phyloP scores from a whole-genome alignment of 2,113 vertebrate species.

The Edolisoma coerulescens region DNA sequence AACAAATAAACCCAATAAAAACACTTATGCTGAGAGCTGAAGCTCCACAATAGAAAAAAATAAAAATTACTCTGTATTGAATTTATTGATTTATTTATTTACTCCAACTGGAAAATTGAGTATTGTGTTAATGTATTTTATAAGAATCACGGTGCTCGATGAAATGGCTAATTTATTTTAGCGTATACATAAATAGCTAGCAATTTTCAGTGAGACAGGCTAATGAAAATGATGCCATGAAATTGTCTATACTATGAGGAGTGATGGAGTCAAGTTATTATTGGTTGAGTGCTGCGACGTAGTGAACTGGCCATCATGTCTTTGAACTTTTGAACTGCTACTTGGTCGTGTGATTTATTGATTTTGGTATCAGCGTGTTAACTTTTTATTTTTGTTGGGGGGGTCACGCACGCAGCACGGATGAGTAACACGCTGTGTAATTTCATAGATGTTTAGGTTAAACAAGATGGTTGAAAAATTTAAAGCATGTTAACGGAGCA shows the following conservation, averaged over 20 bases:
- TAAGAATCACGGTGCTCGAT: slow-evolving; percentile 88
- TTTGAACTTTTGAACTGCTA: slow-evolving; percentile 86
- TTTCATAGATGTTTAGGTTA: slow-evolving; percentile 63
- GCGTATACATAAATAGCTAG: slow-evolving; percentile 93
- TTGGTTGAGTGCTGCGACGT: slow-evolving; percentile 74
- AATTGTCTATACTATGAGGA: slow-evolving; percentile 79
- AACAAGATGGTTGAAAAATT: slow-evolving; percentile 64
- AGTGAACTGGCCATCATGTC: slow-evolving; percentile 79
- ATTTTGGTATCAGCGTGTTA: slow-evolving; percentile 71
- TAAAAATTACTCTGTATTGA: slow-evolving; percentile 71
- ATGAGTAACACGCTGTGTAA: slow-evolving; percentile 34
- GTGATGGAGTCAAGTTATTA: slow-evolving; percentile 78
- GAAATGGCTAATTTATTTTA: slow-evolving; percentile 91
- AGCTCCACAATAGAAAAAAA: slow-evolving; percentile 65
- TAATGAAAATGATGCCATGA: slow-evolving; percentile 85
- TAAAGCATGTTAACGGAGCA: slow-evolving; percentile 49
- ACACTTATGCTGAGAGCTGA: slow-evolving; percentile 73
- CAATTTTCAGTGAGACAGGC: slow-evolving; percentile 84
- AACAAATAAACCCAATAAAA: slow-evolving; percentile 86
- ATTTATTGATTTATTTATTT: slow-evolving; percentile 87
- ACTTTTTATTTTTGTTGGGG: slow-evolving; percentile 61
- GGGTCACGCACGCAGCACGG: background rate
- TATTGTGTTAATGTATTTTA: slow-evolving; percentile 83
- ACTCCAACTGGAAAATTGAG: slow-evolving; percentile 81
- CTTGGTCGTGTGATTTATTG: slow-evolving; percentile 80